Conservation (phyloP, 2,888 invertebrate genomes). For the Drosophila lacicola region DNA sequence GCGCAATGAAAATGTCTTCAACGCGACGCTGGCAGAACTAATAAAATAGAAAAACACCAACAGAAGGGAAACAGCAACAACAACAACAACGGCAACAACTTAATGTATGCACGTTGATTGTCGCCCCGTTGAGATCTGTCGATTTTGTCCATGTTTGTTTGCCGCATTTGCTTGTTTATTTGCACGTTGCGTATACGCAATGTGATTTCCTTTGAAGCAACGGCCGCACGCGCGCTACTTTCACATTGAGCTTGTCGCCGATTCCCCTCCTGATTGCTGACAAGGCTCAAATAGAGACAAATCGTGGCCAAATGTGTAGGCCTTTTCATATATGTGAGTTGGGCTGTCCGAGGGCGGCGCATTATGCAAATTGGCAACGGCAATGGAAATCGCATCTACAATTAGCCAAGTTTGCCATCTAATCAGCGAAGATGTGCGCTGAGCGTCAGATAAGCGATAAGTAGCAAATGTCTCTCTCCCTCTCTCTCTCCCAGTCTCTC, state of each 20-base stretch:
- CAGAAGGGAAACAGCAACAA: constrained; percentile 17
- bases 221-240: constrained; percentile 25
- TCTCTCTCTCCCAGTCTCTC: neutral
- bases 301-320: no score
- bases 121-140: constrained; percentile 70
- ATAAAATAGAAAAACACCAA: constrained; percentile 65
- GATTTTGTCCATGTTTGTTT: constrained; percentile 67
- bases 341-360: neutral
- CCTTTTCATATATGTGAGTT: no score
- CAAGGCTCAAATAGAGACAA: constrained; percentile 34
- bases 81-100: constrained; percentile 25
- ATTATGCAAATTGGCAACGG: constrained; percentile 26
- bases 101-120: constrained; percentile 56
- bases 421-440: constrained; percentile 36
- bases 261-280: constrained; percentile 34
- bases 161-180: constrained; percentile 62
- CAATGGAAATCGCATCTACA: neutral
- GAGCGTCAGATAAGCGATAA: constrained; percentile 41
- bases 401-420: constrained; percentile 18
- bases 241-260: constrained; percentile 38
- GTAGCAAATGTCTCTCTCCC: constrained; percentile 10
- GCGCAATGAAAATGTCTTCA: constrained; percentile 59
- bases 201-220: constrained; percentile 70
- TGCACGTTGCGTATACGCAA: constrained; percentile 74
- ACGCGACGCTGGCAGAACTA: constrained; percentile 61